Conservation (phyloP, 2,797 vertebrate species). For the Spatula clypeata region DNA sequence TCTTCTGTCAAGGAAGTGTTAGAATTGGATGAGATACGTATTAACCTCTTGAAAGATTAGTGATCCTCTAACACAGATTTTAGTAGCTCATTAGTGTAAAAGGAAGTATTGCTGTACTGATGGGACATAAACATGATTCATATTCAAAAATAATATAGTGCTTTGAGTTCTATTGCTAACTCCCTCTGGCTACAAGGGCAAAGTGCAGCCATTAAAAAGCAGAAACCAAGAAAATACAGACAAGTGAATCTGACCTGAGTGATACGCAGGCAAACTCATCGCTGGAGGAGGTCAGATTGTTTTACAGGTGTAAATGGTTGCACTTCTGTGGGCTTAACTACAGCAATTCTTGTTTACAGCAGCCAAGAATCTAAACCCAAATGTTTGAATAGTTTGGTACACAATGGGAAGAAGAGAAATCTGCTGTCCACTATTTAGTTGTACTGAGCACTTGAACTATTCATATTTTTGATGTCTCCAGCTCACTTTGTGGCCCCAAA, state of each 20-base stretch:
- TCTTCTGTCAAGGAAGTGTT: conserved; percentile 12
- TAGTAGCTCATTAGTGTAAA: conserved; percentile 31
- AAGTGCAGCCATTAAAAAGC: conserved; percentile 19
- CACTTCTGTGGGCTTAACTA: not conserved
- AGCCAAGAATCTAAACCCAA: not conserved
- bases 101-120: not conserved
- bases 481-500: rapidly evolving
- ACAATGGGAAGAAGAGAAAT: not conserved
- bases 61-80: conserved; percentile 17
- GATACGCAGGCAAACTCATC: not conserved
- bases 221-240: conserved; percentile 19
- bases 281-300: not conserved
- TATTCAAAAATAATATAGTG: conserved; percentile 32
- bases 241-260: conserved; percentile 3
- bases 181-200: conserved; percentile 11
- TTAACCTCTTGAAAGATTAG: conserved; percentile 52
- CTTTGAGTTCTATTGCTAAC: not conserved
- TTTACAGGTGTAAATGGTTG: not conserved
- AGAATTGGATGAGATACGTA: not conserved
- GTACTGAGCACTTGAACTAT: not conserved
- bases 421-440: not conserved
- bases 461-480: not conserved
- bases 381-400: not conserved
- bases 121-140: conserved; percentile 45
- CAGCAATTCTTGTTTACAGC: not conserved